Percentiles rank a stretch among this genome's conserved stretches.
Conservation (phyloP, 2,113 vertebrate species). For the Reinhardtius hippoglossoides region DNA sequence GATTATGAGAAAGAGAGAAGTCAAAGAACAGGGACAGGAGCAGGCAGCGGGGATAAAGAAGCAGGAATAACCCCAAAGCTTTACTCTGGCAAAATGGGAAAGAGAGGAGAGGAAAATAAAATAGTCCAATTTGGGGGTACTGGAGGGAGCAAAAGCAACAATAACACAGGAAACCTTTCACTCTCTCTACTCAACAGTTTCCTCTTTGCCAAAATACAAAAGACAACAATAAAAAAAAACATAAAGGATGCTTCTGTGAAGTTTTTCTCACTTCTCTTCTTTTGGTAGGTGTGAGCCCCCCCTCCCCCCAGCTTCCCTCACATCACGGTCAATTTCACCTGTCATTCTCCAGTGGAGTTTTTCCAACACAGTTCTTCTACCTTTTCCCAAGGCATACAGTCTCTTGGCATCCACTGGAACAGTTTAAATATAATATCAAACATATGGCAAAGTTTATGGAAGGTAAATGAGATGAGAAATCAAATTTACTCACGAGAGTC, state of each 20-base stretch:
- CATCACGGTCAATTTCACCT: slow-evolving; percentile 70
- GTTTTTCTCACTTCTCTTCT: slow-evolving; percentile 21
- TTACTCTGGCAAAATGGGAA: slow-evolving; percentile 21
- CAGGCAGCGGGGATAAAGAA: not conserved
- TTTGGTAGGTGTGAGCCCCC: slow-evolving; percentile 11
- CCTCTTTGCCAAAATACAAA: slow-evolving; percentile 60
- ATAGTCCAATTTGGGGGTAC: slow-evolving; percentile 36
- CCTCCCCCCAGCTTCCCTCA: slow-evolving; percentile 15
- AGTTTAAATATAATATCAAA: slow-evolving; percentile 82
- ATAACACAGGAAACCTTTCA: slow-evolving; percentile 62
- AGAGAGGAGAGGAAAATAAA: slow-evolving; percentile 46
- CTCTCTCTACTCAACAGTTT: slow-evolving; percentile 55
- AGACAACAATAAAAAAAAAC: slow-evolving; percentile 42
- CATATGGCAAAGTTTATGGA: slow-evolving; percentile 81
- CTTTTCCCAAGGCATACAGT: slow-evolving; percentile 61
- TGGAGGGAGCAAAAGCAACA: slow-evolving; percentile 46
- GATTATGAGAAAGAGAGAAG: slow-evolving; percentile 43
- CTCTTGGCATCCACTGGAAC: slow-evolving; percentile 65
- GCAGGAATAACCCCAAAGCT: not conserved
- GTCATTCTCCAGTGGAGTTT: slow-evolving; percentile 62
- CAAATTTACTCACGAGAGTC: slow-evolving; percentile 75
- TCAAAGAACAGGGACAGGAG: slow-evolving; percentile 10
- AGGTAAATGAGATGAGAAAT: slow-evolving; percentile 83
- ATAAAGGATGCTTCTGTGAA: slow-evolving; percentile 42
- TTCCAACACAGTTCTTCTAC: slow-evolving; percentile 53